These are phyloP conservation scores for Bergia sp. DNA, from an alignment of 92 coral and sea anemone genomes.

Conservation along the genomic window DNA sequence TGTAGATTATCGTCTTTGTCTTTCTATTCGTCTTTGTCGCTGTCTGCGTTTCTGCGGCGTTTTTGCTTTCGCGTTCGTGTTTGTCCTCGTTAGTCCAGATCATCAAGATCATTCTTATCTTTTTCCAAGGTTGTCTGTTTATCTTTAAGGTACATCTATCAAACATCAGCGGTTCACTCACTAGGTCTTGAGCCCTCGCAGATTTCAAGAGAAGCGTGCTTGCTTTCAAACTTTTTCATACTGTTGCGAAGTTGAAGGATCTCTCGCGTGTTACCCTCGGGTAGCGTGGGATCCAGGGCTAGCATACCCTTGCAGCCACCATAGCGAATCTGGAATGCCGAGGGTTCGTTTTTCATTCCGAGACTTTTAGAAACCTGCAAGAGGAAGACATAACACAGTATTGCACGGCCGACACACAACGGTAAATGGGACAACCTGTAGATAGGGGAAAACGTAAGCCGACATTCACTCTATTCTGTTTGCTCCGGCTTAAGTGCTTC, in stretches of 20 bases:
- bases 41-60: no score
- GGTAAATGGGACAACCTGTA: no score
- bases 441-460: no score
- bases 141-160: no score
- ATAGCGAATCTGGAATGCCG: constrained; percentile 92
- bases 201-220: constrained; percentile 79
- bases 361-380: constrained; percentile 80
- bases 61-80: no score
- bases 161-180: constrained; percentile 20
- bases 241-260: constrained; percentile 79
- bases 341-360: constrained; percentile 67
- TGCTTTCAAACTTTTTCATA: constrained; percentile 83
- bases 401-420: not conserved
- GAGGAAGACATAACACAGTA: not conserved
- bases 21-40: no score
- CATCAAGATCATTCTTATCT: no score
- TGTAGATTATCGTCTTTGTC: no score
- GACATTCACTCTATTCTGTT: no score
- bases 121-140: no score
- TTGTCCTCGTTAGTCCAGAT: no score
- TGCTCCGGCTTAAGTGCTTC: no score
- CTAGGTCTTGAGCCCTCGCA: constrained; percentile 80
- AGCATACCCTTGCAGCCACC: constrained; percentile 95
- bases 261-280: constrained; percentile 57
- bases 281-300: constrained; percentile 80